These are phyloP conservation scores for Podarcis cretensis DNA, from an alignment of 2,113 vertebrate genomes.

Conservation along the genomic window DNA sequence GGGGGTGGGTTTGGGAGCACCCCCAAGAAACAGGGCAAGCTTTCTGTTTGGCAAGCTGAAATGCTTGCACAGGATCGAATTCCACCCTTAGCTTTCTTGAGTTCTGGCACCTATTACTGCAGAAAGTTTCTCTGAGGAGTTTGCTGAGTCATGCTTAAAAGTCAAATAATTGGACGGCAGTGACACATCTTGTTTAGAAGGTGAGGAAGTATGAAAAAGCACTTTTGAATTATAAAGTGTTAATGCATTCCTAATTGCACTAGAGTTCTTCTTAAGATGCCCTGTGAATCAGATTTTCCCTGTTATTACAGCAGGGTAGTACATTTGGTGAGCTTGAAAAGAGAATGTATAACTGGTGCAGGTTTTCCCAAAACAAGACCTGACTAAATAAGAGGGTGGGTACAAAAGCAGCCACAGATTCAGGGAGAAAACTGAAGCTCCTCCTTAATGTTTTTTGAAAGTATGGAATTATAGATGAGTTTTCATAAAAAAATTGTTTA, in stretches of 20 bases:
- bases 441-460: not conserved
- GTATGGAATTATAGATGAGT: not conserved
- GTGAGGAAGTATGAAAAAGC: slow-evolving; percentile 24
- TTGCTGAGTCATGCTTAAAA: slow-evolving; percentile 19
- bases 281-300: not conserved
- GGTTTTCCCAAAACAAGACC: not conserved
- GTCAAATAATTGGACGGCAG: not conserved
- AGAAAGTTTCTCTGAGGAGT: slow-evolving; percentile 19
- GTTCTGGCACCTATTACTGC: not conserved
- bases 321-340: not conserved
- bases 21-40: too few species aligned
- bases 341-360: not conserved
- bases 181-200: slow-evolving; percentile 19
- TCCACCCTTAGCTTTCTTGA: not conserved
- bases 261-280: not conserved
- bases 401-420: not conserved
- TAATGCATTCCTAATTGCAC: not conserved
- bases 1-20: too few species aligned
- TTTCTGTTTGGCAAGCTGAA: too few species aligned
- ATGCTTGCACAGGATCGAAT: too few species aligned
- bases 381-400: not conserved
- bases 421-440: not conserved
- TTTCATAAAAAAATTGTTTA: not conserved
- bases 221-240: not conserved
- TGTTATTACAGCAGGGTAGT: not conserved